phyloP scores from a whole-genome alignment of 2,888 invertebrate genomes.

The Eupeodes luniger region DNA sequence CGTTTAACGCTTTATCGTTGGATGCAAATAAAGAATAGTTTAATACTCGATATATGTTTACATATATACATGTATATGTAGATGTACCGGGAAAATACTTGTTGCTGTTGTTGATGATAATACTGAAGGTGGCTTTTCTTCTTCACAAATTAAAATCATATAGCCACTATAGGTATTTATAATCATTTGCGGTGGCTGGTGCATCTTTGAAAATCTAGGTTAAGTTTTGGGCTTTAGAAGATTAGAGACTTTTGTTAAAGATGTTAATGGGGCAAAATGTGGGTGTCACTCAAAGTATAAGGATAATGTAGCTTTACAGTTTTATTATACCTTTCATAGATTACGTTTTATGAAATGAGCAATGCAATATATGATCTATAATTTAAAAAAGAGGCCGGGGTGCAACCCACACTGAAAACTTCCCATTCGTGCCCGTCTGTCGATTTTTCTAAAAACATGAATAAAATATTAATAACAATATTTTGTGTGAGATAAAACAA shows the following conservation, averaged over 20 bases:
- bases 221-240: constrained; percentile 22
- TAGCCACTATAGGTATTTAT: neutral
- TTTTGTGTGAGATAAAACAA: too few species aligned
- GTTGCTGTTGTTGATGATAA: constrained; percentile 27
- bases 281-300: too few species aligned
- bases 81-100: constrained; percentile 41
- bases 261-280: constrained; percentile 36
- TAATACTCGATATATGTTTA: too few species aligned
- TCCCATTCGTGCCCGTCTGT: too few species aligned
- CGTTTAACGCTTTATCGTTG: constrained; percentile 22
- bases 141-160: neutral
- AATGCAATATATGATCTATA: too few species aligned
- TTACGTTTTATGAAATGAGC: too few species aligned
- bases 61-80: neutral
- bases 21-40: constrained; percentile 48
- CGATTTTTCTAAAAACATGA: too few species aligned
- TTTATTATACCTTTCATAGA: too few species aligned
- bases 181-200: constrained; percentile 40
- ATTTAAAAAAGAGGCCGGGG: too few species aligned
- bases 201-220: constrained; percentile 43
- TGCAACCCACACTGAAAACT: too few species aligned
- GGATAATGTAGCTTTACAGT: too few species aligned
- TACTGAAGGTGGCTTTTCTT: constrained; percentile 29
- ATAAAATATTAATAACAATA: too few species aligned
- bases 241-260: constrained; percentile 47